Evolutionary conservation across 2,113 vertebrate genomes (phyloP).

Genomic region (Callaeas wilsoni): DNA sequence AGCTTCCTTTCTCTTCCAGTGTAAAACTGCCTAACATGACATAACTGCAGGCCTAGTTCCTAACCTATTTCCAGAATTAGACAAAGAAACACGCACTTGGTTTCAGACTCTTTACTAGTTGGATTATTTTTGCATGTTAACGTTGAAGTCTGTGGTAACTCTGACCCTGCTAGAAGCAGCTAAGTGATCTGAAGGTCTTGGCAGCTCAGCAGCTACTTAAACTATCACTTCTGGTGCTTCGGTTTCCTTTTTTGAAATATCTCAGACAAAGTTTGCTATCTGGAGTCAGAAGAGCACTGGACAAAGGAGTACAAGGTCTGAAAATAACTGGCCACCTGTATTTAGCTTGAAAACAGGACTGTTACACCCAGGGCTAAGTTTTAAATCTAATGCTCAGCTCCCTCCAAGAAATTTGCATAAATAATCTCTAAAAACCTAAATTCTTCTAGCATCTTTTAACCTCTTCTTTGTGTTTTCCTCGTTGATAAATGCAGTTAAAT

Average conservation of each 20-base stretch:
- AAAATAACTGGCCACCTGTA: not conserved
- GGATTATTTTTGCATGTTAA: not conserved
- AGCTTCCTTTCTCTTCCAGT: not conserved
- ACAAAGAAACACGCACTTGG: not conserved
- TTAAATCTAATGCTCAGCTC: not conserved
- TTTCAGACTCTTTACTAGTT: not conserved
- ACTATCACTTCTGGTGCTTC: not conserved
- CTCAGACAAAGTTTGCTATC: not conserved
- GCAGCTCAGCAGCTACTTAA: not conserved
- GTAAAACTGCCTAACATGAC: not conserved
- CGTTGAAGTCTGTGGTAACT: not conserved
- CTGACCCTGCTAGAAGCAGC: not conserved
- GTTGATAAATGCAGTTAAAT: not conserved
- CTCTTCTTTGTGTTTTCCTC: not conserved
- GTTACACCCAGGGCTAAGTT: not conserved
- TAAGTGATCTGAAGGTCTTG: not conserved
- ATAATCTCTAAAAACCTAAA: not conserved
- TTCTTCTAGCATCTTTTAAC: not conserved
- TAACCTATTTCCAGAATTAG: not conserved
- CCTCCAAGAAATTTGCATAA: not conserved
- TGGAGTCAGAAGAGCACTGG: not conserved
- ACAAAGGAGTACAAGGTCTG: not conserved
- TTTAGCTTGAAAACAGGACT: not conserved
- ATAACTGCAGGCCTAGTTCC: not conserved
- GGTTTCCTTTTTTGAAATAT: not conserved